Evolutionary conservation across 2,888 invertebrate genomes (phyloP).

Genomic region (Papilio demoleus): DNA sequence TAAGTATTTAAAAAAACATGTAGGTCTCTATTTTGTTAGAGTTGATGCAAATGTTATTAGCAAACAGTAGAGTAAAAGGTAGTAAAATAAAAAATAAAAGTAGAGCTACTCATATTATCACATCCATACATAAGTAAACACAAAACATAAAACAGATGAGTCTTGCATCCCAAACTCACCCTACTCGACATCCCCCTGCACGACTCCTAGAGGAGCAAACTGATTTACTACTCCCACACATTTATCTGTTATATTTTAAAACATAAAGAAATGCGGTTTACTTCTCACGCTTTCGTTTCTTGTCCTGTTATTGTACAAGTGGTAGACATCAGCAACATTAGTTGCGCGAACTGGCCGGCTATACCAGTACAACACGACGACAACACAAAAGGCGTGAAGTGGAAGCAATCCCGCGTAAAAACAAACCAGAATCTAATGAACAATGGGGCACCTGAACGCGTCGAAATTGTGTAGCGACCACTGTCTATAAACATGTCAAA

Average conservation of each 20-base stretch:
- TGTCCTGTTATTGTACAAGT: background rate
- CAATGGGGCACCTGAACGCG: too few relatives aligned
- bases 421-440: too few relatives aligned
- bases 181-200: background rate
- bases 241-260: slow-evolving; percentile 1
- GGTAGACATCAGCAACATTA: too few relatives aligned
- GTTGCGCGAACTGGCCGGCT: too few relatives aligned
- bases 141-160: background rate
- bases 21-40: too few relatives aligned
- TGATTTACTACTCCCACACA: background rate
- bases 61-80: background rate
- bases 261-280: background rate
- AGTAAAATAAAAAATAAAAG: background rate
- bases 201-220: slow-evolving; percentile 1
- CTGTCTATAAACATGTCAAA: too few relatives aligned
- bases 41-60: too few relatives aligned
- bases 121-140: background rate
- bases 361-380: too few relatives aligned
- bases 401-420: too few relatives aligned
- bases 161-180: background rate
- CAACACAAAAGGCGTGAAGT: too few relatives aligned
- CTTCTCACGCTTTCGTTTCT: background rate
- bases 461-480: too few relatives aligned
- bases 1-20: too few relatives aligned
- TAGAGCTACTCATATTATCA: background rate